Percentiles rank a stretch among this genome's conserved stretches.
Evolutionary conservation across 2,113 vertebrate genomes (phyloP).

Genomic region (Eulemur macaco): DNA sequence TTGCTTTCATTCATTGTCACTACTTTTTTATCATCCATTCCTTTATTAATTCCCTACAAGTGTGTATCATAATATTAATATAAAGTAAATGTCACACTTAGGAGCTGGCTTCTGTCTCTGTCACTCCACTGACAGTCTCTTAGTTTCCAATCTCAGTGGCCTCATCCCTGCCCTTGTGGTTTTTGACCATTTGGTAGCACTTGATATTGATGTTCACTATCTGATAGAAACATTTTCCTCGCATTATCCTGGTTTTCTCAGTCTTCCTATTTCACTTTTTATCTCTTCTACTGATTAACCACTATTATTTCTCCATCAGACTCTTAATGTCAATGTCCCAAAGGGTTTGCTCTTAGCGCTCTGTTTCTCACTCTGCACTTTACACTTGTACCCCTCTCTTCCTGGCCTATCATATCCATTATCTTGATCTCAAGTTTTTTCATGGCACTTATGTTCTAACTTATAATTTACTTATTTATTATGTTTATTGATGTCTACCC

Average conservation of each 20-base stretch:
- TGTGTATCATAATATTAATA: neutral
- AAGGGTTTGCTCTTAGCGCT: neutral
- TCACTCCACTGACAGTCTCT: neutral
- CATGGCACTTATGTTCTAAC: neutral
- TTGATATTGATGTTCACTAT: neutral
- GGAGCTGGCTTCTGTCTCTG: neutral
- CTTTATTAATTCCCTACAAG: neutral
- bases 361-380: neutral
- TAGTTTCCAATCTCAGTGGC: neutral
- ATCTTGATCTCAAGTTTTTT: neutral
- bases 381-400: neutral
- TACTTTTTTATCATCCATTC: neutral
- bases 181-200: neutral
- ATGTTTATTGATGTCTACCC: neutral
- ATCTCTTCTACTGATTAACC: neutral
- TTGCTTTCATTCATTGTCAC: neutral
- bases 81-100: neutral
- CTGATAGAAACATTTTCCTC: neutral
- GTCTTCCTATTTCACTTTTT: neutral
- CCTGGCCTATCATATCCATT: neutral
- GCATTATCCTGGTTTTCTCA: neutral
- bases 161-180: neutral
- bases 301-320: slow-evolving; percentile 21
- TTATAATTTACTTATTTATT: neutral
- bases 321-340: neutral